A percentile compares a stretch with the other conserved stretches of the same genome.
phyloP scores from a whole-genome alignment of 2,888 invertebrate genomes.

The Ischnus inquisitorius region DNA sequence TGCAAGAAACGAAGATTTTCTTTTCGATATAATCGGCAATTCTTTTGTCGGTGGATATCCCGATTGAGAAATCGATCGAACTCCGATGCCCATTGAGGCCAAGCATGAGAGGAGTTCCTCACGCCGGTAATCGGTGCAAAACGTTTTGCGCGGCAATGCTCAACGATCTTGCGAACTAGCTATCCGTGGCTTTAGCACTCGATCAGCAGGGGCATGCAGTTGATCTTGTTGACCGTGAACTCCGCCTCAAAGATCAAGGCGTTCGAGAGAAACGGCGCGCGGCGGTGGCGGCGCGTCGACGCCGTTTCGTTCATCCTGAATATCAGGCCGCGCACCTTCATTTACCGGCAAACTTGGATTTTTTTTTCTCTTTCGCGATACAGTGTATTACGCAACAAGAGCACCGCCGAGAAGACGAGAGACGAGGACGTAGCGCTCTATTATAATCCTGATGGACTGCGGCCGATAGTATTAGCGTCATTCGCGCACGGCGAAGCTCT shows the following conservation, averaged over 20 bases:
- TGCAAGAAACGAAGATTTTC: not conserved
- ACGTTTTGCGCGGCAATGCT: conserved; percentile 14
- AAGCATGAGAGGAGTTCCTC: not conserved
- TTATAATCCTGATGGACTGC: conserved; percentile 81
- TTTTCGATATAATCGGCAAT: not conserved
- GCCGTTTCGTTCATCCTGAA: conserved; percentile 21
- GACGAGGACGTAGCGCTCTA: conserved; percentile 22
- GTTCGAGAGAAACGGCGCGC: conserved; percentile 16
- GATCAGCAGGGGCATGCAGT: conserved; percentile 15
- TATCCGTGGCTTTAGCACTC: conserved; percentile 9
- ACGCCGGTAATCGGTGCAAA: conserved; percentile 21
- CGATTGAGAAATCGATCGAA: conserved; percentile 17
- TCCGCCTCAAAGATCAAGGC: conserved; percentile 45
- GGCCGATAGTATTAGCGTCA: conserved; percentile 79
- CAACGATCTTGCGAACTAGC: conserved; percentile 3
- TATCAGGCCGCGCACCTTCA: not conserved
- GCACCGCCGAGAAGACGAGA: conserved; percentile 31
- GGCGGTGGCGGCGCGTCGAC: conserved; percentile 8
- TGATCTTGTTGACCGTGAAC: conserved; percentile 38
- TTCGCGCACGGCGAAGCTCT: conserved; percentile 18
- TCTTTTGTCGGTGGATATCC: conserved; percentile 6
- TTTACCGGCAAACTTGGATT: not conserved
- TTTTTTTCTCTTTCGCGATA: not conserved
- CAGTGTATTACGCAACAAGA: conserved; percentile 16
- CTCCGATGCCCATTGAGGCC: not conserved